These are phyloP conservation scores for Trichoplax adhaerens DNA, from an alignment of 37 sponge, comb jelly and placozoan species.

Conservation along the genomic window DNA sequence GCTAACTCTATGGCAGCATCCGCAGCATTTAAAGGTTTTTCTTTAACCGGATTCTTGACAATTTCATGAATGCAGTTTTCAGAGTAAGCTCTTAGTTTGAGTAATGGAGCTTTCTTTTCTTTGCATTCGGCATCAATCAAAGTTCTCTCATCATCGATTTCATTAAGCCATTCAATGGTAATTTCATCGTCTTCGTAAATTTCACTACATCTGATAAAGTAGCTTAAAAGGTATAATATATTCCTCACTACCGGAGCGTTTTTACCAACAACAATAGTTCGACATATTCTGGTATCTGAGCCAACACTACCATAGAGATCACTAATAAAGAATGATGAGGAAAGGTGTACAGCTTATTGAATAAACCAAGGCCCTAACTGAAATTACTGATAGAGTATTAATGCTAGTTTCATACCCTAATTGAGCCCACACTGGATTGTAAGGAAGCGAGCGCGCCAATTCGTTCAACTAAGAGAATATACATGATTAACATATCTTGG, in stretches of 20 bases:
- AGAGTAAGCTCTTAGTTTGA: too few species aligned
- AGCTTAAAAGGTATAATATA: conserved; percentile 46
- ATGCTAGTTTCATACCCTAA: conserved; percentile 30
- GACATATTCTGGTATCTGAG: conserved; percentile 29
- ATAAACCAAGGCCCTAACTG: conserved; percentile 5
- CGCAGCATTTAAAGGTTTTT: too few species aligned
- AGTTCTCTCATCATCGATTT: too few species aligned
- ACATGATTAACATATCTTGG: too few species aligned
- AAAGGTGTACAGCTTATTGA: conserved; percentile 1
- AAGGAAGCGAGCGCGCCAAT: conserved; percentile 39
- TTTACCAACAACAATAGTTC: conserved; percentile 49
- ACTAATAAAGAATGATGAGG: conserved; percentile 16
- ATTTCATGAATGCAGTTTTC: too few species aligned
- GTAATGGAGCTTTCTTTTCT: too few species aligned
- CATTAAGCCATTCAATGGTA: too few species aligned
- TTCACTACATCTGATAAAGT: conserved; percentile 53
- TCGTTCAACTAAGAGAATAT: conserved; percentile 14
- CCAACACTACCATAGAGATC: conserved; percentile 44
- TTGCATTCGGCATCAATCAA: too few species aligned
- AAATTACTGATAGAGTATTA: neutral
- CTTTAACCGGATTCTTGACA: too few species aligned
- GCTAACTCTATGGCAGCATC: too few species aligned
- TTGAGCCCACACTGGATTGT: conserved; percentile 61
- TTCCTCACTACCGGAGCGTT: conserved; percentile 15
- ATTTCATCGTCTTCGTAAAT: too few species aligned